Base-by-base conservation (phyloP, 2,797 vertebrate genomes). In the Oryzias dopingdopingensis region DNA sequence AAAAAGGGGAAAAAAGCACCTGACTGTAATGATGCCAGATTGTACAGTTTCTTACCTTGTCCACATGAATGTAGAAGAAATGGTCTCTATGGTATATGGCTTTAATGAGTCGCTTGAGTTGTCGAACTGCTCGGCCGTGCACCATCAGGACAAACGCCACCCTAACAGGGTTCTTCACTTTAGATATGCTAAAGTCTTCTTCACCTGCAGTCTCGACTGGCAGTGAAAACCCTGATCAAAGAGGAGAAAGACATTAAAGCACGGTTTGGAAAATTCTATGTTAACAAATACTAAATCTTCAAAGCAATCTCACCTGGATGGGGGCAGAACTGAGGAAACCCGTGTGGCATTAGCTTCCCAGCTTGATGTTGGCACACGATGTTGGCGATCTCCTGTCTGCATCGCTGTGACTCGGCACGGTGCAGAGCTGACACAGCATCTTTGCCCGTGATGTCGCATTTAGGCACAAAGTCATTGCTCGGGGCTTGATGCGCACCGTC, bases 21-120 rank as follows among this genome's bases (percentile, higher is more conserved):
- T 15, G n/a, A 5, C 14, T 16, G 15, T 4, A 42, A 42, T 41
- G 46, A 12, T 26, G 16, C 5, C 23, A 5, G 12, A 18, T 37
- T 1, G 29, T 13, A 12, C 32, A 13, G 16, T 20, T 22, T n/a
- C 24, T 47, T 52, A 60, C 97, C 95, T 98, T 93, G 86, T 99
- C 97, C 1, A 99, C 96, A 0, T 99, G 97, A 81, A 99, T 97
- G 82, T 99, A 99, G 84, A 97, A 99, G 88, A 93, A 99, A 83
- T 99, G 96, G 76, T 94, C 92, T 48, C 86, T 84, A 52, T 99
- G 96, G 79, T 98, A 99, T 60, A 99, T 95, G 0, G 96, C 95
- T 90, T 97, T 98, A 74, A 99, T 93, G 72, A 99, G 95, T 0
- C 96, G 93, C 60, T 93, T 96, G 57, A 99, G 92, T 89, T 99